A percentile compares a stretch with the other conserved stretches of the same genome.
Evolutionary conservation across 2,797 vertebrate genomes (phyloP).

Genomic region (Brachymystax lenok): DNA sequence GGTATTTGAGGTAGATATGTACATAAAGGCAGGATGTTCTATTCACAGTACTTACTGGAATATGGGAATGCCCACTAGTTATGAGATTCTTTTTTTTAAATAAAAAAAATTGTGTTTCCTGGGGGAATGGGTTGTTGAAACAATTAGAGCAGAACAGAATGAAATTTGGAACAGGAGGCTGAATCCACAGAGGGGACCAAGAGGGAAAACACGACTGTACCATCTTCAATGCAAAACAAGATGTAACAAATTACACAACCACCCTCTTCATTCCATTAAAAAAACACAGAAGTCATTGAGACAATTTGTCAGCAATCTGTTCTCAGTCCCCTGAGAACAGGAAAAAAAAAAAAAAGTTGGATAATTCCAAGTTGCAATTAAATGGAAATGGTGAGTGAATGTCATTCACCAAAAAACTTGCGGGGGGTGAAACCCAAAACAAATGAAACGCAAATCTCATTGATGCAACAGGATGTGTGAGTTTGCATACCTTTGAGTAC

Average conservation of each 20-base stretch:
- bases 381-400: not conserved
- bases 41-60: constrained; percentile 69
- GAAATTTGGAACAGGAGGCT: constrained; percentile 56
- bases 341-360: not conserved
- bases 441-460: constrained; percentile 32
- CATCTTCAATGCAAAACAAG: not conserved
- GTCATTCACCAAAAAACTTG: not conserved
- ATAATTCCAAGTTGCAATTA: not conserved
- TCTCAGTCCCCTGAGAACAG: constrained; percentile 4
- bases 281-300: not conserved
- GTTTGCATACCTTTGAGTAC: constrained; percentile 21
- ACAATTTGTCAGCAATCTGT: not conserved
- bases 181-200: constrained; percentile 47
- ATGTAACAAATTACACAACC: not conserved
- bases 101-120: constrained; percentile 53
- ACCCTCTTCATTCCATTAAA: not conserved
- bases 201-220: constrained; percentile 35
- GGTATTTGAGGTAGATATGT: too few species aligned
- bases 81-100: constrained; percentile 47
- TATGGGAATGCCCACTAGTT: constrained; percentile 70
- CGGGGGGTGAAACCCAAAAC: constrained; percentile 19
- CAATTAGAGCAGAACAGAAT: constrained; percentile 76
- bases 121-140: constrained; percentile 52
- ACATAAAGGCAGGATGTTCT: too few species aligned
- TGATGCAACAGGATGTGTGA: constrained; percentile 35